Evolutionary conservation across 2,113 vertebrate species (phyloP).

Genomic region (Irena cyanogastra): DNA sequence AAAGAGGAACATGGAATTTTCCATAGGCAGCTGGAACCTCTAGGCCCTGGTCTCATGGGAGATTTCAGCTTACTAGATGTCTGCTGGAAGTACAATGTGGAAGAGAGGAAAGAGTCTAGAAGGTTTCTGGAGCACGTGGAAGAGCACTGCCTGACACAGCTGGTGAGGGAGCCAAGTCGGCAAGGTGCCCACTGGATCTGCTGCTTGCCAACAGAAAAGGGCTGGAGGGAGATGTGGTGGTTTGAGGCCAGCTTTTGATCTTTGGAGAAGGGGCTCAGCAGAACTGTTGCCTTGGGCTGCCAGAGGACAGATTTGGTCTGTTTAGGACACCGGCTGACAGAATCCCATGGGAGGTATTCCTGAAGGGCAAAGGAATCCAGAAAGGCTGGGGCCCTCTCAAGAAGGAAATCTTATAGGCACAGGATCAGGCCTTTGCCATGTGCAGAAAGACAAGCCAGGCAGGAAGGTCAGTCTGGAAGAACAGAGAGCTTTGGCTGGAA

Average conservation of each 20-base stretch:
- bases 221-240: background rate
- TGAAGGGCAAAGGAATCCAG: background rate
- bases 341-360: background rate
- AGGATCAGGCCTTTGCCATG: background rate
- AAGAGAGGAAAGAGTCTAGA: background rate
- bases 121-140: background rate
- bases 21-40: background rate
- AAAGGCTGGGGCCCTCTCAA: background rate
- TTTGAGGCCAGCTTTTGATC: background rate
- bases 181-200: background rate
- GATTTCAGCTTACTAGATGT: background rate
- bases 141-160: background rate
- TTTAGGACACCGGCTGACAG: background rate
- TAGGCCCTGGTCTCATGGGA: no score
- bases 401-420: background rate
- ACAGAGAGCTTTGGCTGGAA: background rate
- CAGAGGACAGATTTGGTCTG: background rate
- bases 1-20: background rate
- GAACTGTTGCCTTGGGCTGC: background rate
- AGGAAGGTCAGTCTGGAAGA: background rate
- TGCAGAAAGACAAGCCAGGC: background rate
- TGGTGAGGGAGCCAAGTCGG: no score
- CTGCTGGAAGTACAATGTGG: background rate
- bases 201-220: background rate
- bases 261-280: background rate